Evolutionary conservation across 2,888 invertebrate genomes (phyloP).

Genomic region (Parnassius glacialis): DNA sequence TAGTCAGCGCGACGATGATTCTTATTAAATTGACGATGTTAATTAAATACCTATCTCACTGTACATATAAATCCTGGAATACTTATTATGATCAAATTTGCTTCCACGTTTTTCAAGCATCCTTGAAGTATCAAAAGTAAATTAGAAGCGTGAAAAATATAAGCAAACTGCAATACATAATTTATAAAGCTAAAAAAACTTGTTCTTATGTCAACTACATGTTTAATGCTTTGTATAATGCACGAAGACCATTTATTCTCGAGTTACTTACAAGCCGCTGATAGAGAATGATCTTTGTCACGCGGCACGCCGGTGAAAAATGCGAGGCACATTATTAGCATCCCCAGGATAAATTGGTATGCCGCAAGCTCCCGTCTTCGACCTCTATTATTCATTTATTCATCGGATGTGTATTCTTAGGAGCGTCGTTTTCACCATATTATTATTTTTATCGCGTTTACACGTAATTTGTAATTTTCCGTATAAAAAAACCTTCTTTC

Average conservation of each 20-base stretch:
- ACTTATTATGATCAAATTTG: no score
- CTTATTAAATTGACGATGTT: no score
- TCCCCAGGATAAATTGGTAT: constrained; percentile 72
- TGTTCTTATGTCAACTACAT: constrained; percentile 27
- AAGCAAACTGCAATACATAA: constrained; percentile 16
- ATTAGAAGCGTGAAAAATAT: constrained; percentile 3
- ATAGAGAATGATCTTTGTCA: constrained; percentile 59
- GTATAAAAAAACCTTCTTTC: constrained; percentile 4
- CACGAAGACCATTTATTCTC: constrained; percentile 39
- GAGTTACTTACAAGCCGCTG: constrained; percentile 35
- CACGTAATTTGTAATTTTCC: constrained; percentile 41
- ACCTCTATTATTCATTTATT: constrained; percentile 77
- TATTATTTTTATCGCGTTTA: constrained; percentile 39
- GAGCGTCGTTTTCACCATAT: constrained; percentile 38
- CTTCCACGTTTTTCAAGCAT: background rate
- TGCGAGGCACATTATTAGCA: constrained; percentile 71
- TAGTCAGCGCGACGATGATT: no score
- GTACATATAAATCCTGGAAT: no score
- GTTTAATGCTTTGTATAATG: constrained; percentile 28
- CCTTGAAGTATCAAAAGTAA: background rate
- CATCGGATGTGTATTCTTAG: constrained; percentile 64
- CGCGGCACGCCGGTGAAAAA: constrained; percentile 64
- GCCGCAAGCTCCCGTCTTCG: constrained; percentile 63
- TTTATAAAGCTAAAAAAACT: constrained; percentile 22
- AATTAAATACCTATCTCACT: no score